phyloP scores from a whole-genome alignment of 2,113 vertebrate genomes.

The Notiomystis cincta region DNA sequence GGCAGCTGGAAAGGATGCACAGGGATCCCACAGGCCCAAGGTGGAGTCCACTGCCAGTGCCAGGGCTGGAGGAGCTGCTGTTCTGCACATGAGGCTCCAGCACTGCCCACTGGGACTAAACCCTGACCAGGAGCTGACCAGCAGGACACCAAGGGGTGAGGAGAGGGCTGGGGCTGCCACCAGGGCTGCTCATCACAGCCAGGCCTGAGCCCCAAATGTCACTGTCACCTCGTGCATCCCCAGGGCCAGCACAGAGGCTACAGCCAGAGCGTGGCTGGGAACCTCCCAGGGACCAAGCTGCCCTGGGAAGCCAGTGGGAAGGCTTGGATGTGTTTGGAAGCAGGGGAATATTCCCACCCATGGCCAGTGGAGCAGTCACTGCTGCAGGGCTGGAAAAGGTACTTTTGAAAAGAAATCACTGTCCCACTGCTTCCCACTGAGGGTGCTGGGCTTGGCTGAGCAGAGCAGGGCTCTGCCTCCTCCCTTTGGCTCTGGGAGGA shows the following conservation, averaged over 20 bases:
- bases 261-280: neutral
- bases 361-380: neutral
- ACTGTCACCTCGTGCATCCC: neutral
- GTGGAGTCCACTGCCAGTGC: neutral
- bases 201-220: neutral
- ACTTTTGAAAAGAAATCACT: neutral
- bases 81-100: neutral
- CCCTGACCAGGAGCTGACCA: neutral
- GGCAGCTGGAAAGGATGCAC: neutral
- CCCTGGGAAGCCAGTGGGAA: neutral
- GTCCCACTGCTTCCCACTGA: neutral
- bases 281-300: neutral
- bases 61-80: neutral
- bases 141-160: neutral
- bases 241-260: neutral
- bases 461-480: neutral
- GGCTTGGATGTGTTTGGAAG: neutral
- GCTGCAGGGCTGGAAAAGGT: neutral
- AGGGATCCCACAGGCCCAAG: neutral
- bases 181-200: neutral
- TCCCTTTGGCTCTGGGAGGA: accelerated
- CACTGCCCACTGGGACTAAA: neutral
- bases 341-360: neutral
- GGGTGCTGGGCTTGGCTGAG: neutral
- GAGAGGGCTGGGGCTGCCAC: neutral